Base-by-base conservation (phyloP, 2,113 vertebrate species). In the Labeo rohita region DNA sequence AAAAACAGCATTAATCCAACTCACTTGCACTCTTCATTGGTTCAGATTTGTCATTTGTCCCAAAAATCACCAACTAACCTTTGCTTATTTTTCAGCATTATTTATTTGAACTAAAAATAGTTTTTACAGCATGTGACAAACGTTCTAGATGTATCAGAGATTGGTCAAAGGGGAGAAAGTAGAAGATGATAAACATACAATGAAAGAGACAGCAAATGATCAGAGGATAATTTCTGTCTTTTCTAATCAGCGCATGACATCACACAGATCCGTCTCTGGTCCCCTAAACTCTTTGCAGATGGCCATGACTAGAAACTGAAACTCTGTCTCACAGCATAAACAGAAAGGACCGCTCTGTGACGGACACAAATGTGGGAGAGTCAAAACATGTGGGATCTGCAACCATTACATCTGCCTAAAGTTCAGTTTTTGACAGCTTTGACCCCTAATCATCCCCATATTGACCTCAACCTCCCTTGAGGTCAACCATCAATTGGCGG, bases 391-490 rank as follows among this genome's bases (percentile, higher is more conserved):
- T 87, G 84, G 77, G 81, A 77, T 87, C 88, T 52, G 63, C 91
- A 91, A 86, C 81, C 90, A 92, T 92, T 93, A 93, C 83, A 91
- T 77, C 85, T 74, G 87, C 80, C 85, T 87, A 1, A 87, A 86
- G 88, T 87, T 88, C 84, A 80, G 56, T 77, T 77, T 74, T 68
- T 82, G 72, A 16, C 63, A 81, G 23, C 76, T 87, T 83, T 90
- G 92, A 94, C 93, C 93, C 52, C 88, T 84, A 92, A 93, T 94
- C 90, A 91, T 91, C 90, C 86, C 85, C 87, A 89, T 82, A 90
- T 88, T 90, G 76, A 54, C 88, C 88, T 80, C 85, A 79, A 52
- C 84, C 77, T 81, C 50, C 84, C 89, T 83, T 74, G n/a, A 74
- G 70, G 82, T 88, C 70, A 65, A n/a, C 49, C 80, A 61, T 8